These are phyloP conservation scores for Zoanthus gigantus DNA, from an alignment of 92 coral and sea anemone genomes.

Conservation along the genomic window DNA sequence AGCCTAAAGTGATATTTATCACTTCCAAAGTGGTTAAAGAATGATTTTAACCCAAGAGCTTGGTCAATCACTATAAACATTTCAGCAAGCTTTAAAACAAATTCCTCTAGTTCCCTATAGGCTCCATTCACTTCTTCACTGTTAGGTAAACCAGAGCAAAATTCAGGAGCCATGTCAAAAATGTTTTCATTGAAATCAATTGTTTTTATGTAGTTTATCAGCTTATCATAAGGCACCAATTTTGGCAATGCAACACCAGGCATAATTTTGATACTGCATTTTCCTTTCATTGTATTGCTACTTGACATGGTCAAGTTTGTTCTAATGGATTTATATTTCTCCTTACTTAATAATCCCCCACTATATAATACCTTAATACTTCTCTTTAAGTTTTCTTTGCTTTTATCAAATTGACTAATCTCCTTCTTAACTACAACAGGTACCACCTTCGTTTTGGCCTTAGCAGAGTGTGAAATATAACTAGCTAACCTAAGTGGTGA, in stretches of 20 bases:
- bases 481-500: slow-evolving; percentile 56
- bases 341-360: slow-evolving; percentile 69
- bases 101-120: slow-evolving; percentile 58
- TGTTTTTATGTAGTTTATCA: slow-evolving; percentile 41
- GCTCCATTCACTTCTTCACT: slow-evolving; percentile 62
- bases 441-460: slow-evolving; percentile 57
- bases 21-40: slow-evolving; percentile 43
- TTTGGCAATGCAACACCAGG: slow-evolving; percentile 52
- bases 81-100: slow-evolving; percentile 58
- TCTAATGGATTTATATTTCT: slow-evolving; percentile 62
- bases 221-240: slow-evolving; percentile 63
- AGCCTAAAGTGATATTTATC: slow-evolving; percentile 52
- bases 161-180: slow-evolving; percentile 42
- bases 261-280: slow-evolving; percentile 29
- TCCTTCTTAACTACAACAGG: slow-evolving; percentile 63
- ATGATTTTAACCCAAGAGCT: slow-evolving; percentile 44
- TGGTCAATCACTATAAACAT: slow-evolving; percentile 57
- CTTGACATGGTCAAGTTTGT: slow-evolving; percentile 35
- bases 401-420: slow-evolving; percentile 54
- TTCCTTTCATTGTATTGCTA: background rate
- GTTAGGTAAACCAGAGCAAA: slow-evolving; percentile 49
- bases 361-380: slow-evolving; percentile 62
- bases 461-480: slow-evolving; percentile 59
- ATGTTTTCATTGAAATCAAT: slow-evolving; percentile 56
- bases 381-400: slow-evolving; percentile 39